Evolutionary conservation across 2,888 invertebrate genomes (phyloP).

Genomic region (Eupithecia subumbrata): DNA sequence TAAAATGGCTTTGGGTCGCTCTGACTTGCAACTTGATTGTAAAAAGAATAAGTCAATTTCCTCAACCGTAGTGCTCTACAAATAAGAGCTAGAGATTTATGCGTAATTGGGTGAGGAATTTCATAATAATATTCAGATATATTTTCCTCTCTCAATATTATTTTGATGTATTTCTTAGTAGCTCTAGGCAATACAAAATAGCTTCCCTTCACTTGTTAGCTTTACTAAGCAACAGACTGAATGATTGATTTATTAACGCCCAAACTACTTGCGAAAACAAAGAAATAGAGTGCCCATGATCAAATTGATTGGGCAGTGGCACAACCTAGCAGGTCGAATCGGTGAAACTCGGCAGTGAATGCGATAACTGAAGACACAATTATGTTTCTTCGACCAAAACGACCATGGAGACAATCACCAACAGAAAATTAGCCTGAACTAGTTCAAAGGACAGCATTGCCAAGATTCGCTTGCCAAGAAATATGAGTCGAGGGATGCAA

Average conservation of each 20-base stretch:
- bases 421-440: slow-evolving; percentile 30
- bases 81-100: slow-evolving; percentile 13
- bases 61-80: slow-evolving; percentile 14
- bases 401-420: slow-evolving; percentile 17
- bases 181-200: no score
- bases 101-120: slow-evolving; percentile 2
- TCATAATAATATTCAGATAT: neutral
- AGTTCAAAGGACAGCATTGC: slow-evolving; percentile 33
- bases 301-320: no score
- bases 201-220: no score
- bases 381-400: neutral
- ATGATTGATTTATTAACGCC: neutral
- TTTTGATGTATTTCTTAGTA: neutral
- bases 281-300: neutral
- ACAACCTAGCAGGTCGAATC: no score
- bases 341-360: no score
- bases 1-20: slow-evolving; percentile 42
- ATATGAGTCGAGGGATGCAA: slow-evolving; percentile 24
- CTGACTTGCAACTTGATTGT: slow-evolving; percentile 41
- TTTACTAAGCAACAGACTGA: no score
- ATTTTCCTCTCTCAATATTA: neutral
- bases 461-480: slow-evolving; percentile 35
- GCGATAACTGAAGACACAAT: neutral
- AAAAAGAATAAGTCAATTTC: slow-evolving; percentile 46
- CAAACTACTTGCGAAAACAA: neutral